Evolutionary conservation across 1,140 invertebrate genomes (phyloP).

Genomic region (Anoplophora glabripennis): DNA sequence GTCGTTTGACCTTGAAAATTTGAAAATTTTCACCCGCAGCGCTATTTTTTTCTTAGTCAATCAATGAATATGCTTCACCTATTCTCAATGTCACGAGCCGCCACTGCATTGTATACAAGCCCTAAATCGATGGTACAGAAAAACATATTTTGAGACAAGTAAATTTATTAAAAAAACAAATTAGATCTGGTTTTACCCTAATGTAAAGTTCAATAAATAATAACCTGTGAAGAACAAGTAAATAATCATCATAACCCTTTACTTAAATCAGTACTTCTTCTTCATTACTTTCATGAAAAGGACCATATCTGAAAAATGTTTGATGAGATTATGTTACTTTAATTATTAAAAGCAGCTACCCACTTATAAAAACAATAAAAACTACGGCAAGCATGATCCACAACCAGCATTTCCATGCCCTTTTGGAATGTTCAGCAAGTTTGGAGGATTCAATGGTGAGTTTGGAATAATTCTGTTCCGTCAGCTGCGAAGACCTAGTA

Average conservation of each 20-base stretch:
- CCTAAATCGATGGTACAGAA: too few relatives aligned
- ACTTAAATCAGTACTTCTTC: slow-evolving; percentile 48
- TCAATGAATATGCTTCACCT: too few relatives aligned
- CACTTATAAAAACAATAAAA: slow-evolving; percentile 82
- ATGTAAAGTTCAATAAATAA: not conserved
- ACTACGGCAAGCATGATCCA: slow-evolving; percentile 86
- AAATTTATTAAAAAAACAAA: too few relatives aligned
- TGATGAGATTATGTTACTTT: slow-evolving; percentile 4
- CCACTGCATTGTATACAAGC: too few relatives aligned
- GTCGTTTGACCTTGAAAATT: too few relatives aligned
- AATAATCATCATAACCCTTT: not conserved
- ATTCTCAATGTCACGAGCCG: too few relatives aligned
- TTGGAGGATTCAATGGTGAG: slow-evolving; percentile 78
- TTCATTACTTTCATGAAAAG: slow-evolving; percentile 76
- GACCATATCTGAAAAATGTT: slow-evolving; percentile 66
- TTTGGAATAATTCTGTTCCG: slow-evolving; percentile 73
- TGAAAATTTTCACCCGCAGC: too few relatives aligned
- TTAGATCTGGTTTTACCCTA: too few relatives aligned
- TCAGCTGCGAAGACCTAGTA: slow-evolving; percentile 71
- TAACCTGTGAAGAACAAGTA: not conserved
- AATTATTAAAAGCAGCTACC: slow-evolving; percentile 45
- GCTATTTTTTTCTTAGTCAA: too few relatives aligned
- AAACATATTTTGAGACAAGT: too few relatives aligned
- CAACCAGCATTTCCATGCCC: slow-evolving; percentile 90
- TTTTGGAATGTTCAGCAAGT: slow-evolving; percentile 78